Conservation (phyloP, 1,140 invertebrate species). For the Cydia strobilella region DNA sequence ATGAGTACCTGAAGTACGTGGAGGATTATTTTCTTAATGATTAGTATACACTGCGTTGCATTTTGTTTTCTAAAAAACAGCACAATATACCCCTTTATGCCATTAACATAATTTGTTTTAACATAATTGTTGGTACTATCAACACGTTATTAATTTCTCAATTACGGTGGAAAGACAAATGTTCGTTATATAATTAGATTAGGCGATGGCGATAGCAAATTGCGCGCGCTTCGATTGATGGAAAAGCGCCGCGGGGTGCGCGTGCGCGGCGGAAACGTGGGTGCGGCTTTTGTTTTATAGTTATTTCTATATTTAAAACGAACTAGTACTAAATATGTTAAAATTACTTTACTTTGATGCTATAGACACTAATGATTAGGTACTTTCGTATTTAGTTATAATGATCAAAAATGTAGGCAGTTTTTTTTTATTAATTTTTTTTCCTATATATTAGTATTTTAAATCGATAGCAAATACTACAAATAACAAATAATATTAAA, state of each 20-base stretch:
- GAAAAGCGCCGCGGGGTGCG: constrained; percentile 65
- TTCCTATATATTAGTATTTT: no score
- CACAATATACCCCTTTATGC: not conserved
- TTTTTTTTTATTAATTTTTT: no score
- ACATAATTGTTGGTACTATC: not conserved
- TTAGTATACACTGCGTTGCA: no score
- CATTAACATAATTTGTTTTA: constrained; percentile 3
- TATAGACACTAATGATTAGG: no score
- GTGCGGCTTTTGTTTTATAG: not conserved
- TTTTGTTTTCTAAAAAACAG: not conserved
- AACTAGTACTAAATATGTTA: no score
- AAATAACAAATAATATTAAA: no score
- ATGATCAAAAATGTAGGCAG: no score
- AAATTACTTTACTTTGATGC: no score
- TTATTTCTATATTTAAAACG: not conserved
- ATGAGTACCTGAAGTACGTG: no score
- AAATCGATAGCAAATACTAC: no score
- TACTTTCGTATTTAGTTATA: no score
- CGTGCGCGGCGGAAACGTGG: constrained; percentile 48
- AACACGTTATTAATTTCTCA: constrained; percentile 40
- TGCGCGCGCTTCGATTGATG: constrained; percentile 56
- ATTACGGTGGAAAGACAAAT: constrained; percentile 65
- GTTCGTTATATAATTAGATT: constrained; percentile 75
- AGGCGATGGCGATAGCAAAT: constrained; percentile 59
- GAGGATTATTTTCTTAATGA: no score